A percentile compares a stretch with the other conserved stretches of the same genome.
These are phyloP conservation scores for Andrena trimmerana DNA, from an alignment of 2,888 invertebrate species.

Conservation along the genomic window DNA sequence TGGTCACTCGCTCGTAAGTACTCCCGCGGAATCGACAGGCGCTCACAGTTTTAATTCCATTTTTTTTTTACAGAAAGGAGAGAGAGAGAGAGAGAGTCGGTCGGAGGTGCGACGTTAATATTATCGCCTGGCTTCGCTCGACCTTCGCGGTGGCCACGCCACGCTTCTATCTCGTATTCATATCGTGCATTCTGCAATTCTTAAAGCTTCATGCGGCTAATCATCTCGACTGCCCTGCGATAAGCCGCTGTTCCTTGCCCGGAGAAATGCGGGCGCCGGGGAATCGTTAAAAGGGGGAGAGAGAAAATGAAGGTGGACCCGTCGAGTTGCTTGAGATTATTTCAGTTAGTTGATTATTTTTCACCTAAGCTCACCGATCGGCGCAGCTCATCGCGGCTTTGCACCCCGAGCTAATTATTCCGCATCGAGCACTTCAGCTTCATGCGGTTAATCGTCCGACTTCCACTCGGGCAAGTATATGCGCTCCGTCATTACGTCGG, in stretches of 20 bases:
- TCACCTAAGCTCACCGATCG: too few species aligned
- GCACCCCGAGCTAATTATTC: constrained; percentile 1
- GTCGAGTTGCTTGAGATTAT: background rate
- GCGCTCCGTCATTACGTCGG: background rate
- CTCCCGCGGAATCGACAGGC: too few species aligned
- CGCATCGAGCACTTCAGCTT: background rate
- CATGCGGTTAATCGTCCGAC: background rate
- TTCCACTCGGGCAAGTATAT: background rate
- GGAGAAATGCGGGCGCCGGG: constrained; percentile 29
- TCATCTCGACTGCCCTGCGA: constrained; percentile 40
- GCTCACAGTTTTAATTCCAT: background rate
- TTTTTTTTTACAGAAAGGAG: constrained; percentile 15
- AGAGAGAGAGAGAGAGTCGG: background rate
- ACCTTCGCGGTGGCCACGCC: constrained; percentile 32
- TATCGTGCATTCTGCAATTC: constrained; percentile 51
- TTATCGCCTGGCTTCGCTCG: constrained; percentile 19
- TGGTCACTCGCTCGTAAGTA: too few species aligned
- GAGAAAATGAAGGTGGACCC: background rate
- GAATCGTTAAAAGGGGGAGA: background rate
- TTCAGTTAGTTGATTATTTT: background rate
- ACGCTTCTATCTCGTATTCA: constrained; percentile 35
- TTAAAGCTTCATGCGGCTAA: constrained; percentile 59
- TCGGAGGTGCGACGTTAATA: constrained; percentile 7
- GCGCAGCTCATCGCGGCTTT: background rate
- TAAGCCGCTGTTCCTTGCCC: constrained; percentile 33